These are phyloP conservation scores for Leuciscus idus DNA, from an alignment of 2,113 vertebrate species.

Conservation along the genomic window DNA sequence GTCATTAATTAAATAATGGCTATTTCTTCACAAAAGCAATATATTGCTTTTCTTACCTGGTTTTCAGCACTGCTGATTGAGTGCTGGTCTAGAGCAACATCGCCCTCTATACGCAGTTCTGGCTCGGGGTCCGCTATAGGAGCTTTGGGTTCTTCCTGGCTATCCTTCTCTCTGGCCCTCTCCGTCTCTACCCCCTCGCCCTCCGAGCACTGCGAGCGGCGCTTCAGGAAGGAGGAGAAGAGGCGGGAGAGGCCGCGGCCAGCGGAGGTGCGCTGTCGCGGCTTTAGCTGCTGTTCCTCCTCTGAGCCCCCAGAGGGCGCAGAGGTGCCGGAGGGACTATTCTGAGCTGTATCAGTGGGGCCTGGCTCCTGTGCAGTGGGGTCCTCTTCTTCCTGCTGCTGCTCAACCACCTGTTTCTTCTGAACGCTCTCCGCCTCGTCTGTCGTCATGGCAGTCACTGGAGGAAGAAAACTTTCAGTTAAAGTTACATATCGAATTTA, in stretches of 20 bases:
- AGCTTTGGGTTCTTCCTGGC: slow-evolving; percentile 82
- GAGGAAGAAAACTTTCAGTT: slow-evolving; percentile 21
- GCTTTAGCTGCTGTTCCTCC: slow-evolving; percentile 79
- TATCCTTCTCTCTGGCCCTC: slow-evolving; percentile 62
- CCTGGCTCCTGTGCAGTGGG: slow-evolving; percentile 58
- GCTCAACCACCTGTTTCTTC: slow-evolving; percentile 68
- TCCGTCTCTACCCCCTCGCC: slow-evolving; percentile 73
- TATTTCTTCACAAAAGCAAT: too few relatives aligned
- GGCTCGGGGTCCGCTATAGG: slow-evolving; percentile 96
- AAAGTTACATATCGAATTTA: not conserved
- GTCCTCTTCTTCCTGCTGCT: slow-evolving; percentile 72
- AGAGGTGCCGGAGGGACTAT: not conserved
- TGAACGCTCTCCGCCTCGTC: slow-evolving; percentile 83
- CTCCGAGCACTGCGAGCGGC: slow-evolving; percentile 88
- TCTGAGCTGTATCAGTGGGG: slow-evolving; percentile 48
- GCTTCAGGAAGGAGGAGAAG: slow-evolving; percentile 92
- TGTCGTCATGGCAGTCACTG: slow-evolving; percentile 93
- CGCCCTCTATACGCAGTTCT: slow-evolving; percentile 86
- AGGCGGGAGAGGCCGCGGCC: slow-evolving; percentile 88
- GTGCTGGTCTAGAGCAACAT: slow-evolving; percentile 88
- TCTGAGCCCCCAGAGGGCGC: slow-evolving; percentile 59
- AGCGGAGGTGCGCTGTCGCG: slow-evolving; percentile 77
- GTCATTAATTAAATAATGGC: too few relatives aligned
- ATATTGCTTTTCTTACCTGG: slow-evolving; percentile 76
- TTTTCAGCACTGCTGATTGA: slow-evolving; percentile 93